Conservation (phyloP, 2,888 invertebrate species). For the Ypsolopha scabrella region DNA sequence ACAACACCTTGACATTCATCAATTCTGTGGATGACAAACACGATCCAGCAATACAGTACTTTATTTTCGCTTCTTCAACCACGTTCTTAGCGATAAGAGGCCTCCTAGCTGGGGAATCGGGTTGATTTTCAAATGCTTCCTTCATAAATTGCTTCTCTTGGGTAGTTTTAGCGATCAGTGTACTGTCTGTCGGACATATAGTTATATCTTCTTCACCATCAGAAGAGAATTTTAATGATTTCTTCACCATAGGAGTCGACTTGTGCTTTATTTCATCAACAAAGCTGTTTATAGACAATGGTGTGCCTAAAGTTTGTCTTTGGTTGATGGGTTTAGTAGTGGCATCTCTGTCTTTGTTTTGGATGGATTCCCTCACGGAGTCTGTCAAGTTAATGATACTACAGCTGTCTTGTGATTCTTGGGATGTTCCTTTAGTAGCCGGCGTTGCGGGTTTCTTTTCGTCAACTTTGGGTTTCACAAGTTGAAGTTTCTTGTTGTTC, state of each 20-base stretch:
- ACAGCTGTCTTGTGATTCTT: constrained; percentile 7
- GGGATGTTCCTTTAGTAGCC: not conserved
- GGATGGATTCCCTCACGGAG: constrained; percentile 21
- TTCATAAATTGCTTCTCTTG: constrained; percentile 50
- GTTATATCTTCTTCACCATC: constrained; percentile 36
- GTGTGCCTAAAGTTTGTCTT: constrained; percentile 29
- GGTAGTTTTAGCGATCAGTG: constrained; percentile 32
- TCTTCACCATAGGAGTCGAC: constrained; percentile 52
- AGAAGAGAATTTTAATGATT: constrained; percentile 43
- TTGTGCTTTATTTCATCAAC: constrained; percentile 43
- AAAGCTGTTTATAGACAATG: constrained; percentile 46
- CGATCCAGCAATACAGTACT: constrained; percentile 41
- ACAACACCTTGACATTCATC: constrained; percentile 31
- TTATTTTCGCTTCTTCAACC: constrained; percentile 9
- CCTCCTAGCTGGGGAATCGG: constrained; percentile 20
- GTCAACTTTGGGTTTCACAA: not conserved
- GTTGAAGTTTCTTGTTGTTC: not conserved
- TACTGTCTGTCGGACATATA: constrained; percentile 29
- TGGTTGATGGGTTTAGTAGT: not conserved
- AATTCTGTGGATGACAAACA: constrained; percentile 32
- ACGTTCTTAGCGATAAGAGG: constrained; percentile 14
- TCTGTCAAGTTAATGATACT: constrained; percentile 36
- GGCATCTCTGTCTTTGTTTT: constrained; percentile 18
- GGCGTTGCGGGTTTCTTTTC: not conserved
- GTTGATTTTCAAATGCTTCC: constrained; percentile 44